phyloP scores from a whole-genome alignment of 2,113 vertebrate species.

The Camarhynchus parvulus region DNA sequence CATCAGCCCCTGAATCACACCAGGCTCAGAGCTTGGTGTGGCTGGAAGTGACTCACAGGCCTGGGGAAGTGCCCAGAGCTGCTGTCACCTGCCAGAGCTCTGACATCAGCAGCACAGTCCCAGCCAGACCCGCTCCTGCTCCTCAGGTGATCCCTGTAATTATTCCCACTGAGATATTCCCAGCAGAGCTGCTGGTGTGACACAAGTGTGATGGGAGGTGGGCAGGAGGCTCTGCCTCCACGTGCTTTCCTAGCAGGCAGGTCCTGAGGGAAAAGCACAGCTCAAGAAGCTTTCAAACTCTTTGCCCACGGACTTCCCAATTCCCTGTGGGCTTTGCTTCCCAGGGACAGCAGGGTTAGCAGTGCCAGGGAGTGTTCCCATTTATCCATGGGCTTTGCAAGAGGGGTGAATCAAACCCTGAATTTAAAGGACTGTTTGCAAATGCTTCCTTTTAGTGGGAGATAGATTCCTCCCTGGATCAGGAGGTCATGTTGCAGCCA shows the following conservation, averaged over 20 bases:
- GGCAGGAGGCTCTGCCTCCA: neutral
- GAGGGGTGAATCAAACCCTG: neutral
- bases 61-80: neutral
- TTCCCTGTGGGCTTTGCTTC: neutral
- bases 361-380: neutral
- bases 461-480: neutral
- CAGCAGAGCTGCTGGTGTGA: neutral
- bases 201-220: neutral
- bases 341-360: neutral
- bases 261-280: neutral
- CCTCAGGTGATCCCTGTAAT: neutral
- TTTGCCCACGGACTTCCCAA: neutral
- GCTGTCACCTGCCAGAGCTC: neutral
- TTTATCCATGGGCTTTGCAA: neutral
- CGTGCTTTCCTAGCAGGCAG: neutral
- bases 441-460: neutral
- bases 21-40: neutral
- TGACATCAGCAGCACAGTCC: neutral
- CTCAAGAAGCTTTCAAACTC: neutral
- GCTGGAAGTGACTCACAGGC: conserved; percentile 17
- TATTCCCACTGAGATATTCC: neutral
- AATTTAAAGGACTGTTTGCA: neutral
- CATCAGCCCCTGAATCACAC: neutral
- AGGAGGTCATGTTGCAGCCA: fast-evolving
- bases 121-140: neutral